phyloP scores from a whole-genome alignment of 30 jellyfish, hydroid and myxozoan genomes.

The Aurelia aurita region DNA sequence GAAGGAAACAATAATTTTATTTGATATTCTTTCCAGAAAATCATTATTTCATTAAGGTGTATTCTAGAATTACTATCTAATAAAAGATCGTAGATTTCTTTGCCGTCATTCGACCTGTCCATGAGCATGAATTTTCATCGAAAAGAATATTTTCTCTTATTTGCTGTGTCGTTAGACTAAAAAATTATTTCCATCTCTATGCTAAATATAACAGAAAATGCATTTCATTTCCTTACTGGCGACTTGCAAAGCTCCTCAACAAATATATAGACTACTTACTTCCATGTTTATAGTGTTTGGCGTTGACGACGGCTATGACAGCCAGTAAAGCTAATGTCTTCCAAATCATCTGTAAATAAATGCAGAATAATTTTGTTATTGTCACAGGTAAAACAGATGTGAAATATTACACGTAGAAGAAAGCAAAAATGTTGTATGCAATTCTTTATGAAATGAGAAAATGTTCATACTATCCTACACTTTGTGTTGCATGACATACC shows the following conservation, averaged over 20 bases:
- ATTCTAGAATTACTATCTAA: background rate
- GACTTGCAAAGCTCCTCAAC: background rate
- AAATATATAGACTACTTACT: slow-evolving; percentile 17
- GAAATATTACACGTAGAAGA: background rate
- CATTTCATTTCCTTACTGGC: background rate
- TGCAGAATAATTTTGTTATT: background rate
- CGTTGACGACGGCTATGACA: slow-evolving; percentile 61
- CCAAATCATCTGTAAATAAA: slow-evolving; percentile 26
- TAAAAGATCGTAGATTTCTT: too few relatives aligned
- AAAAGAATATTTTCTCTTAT: too few relatives aligned
- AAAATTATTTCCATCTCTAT: too few relatives aligned
- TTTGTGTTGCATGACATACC: too few relatives aligned
- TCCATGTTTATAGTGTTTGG: slow-evolving; percentile 22
- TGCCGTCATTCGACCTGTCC: too few relatives aligned
- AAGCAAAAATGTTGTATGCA: background rate
- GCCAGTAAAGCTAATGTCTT: slow-evolving; percentile 36
- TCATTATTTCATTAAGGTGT: background rate
- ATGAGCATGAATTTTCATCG: too few relatives aligned
- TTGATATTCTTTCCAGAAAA: background rate
- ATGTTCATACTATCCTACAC: background rate
- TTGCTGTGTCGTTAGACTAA: too few relatives aligned
- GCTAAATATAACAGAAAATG: too few relatives aligned
- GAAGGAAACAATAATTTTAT: background rate
- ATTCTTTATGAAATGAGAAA: background rate
- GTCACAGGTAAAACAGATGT: background rate